phyloP scores from a whole-genome alignment of 2,888 invertebrate species.

The Latrodectus elegans region DNA sequence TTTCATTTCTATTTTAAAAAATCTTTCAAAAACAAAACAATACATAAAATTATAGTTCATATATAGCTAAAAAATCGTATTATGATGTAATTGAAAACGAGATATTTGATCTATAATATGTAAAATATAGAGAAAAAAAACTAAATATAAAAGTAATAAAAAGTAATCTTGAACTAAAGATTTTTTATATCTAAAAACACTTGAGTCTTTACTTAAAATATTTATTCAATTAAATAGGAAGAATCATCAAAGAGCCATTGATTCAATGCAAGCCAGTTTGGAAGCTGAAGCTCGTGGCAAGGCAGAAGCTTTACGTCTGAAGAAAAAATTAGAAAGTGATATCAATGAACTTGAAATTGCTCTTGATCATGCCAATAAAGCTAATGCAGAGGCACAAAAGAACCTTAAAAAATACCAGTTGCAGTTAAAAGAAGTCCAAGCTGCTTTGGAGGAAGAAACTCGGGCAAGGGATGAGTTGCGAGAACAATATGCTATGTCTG shows the following conservation, averaged over 20 bases:
- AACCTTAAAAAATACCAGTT: conserved; percentile 99
- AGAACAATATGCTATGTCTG: conserved; percentile 97
- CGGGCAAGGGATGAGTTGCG: conserved; percentile 97
- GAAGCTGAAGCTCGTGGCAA: conserved; percentile 99
- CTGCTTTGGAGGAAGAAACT: conserved; percentile 97
- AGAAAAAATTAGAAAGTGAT: conserved; percentile 99
- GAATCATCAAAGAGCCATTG: conserved; percentile 99
- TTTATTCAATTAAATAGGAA: conserved; percentile 79
- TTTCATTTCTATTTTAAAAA: too few species aligned
- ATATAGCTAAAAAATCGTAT: too few species aligned
- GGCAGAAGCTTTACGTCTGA: conserved; percentile 99
- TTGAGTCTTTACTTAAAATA: too few species aligned
- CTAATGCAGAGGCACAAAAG: conserved; percentile 98
- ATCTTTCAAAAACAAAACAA: too few species aligned
- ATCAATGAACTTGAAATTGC: conserved; percentile 99
- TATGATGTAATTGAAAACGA: too few species aligned
- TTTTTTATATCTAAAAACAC: too few species aligned
- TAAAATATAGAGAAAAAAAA: too few species aligned
- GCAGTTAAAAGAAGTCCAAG: conserved; percentile 96
- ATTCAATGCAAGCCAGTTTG: conserved; percentile 99
- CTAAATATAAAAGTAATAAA: too few species aligned
- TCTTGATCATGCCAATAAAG: conserved; percentile 98
- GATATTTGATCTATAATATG: too few species aligned
- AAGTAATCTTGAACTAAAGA: too few species aligned
- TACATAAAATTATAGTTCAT: too few species aligned